Evolutionary conservation across 2,888 invertebrate genomes (phyloP).

Genomic region (Melieria crassipennis): DNA sequence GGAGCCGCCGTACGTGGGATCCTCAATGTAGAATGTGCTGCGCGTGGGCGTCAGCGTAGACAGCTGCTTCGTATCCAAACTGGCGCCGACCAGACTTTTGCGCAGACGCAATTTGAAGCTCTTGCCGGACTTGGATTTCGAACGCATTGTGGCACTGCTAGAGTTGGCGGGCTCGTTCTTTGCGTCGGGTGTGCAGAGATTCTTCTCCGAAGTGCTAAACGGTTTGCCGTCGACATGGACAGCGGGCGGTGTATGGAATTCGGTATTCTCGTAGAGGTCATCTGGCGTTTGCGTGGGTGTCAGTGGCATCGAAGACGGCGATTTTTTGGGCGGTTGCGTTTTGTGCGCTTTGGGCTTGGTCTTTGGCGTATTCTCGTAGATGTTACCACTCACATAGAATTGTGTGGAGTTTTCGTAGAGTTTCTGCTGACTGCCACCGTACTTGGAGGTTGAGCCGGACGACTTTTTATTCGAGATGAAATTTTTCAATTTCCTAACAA

Average conservation of each 20-base stretch:
- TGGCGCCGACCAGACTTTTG: conserved; percentile 66
- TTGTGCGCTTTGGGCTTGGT: conserved; percentile 38
- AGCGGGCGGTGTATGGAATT: conserved; percentile 51
- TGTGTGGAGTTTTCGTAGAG: conserved; percentile 61
- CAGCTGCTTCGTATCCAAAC: conserved; percentile 57
- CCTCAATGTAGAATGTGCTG: conserved; percentile 79
- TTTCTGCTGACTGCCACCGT: conserved; percentile 55
- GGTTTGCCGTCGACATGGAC: conserved; percentile 41
- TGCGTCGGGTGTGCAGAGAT: conserved; percentile 54
- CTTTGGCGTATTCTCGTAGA: conserved; percentile 47
- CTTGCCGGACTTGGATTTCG: conserved; percentile 67
- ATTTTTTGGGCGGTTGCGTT: conserved; percentile 38
- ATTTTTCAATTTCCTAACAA: conserved; percentile 75
- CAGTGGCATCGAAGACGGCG: conserved; percentile 17
- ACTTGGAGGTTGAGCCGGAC: conserved; percentile 49
- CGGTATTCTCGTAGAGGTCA: conserved; percentile 56
- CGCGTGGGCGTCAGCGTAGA: conserved; percentile 69
- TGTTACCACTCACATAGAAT: conserved; percentile 52
- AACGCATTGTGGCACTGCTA: conserved; percentile 50
- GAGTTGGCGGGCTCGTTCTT: conserved; percentile 35
- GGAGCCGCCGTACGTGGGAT: conserved; percentile 68
- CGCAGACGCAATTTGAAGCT: conserved; percentile 73
- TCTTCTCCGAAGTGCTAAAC: conserved; percentile 65
- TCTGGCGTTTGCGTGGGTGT: conserved; percentile 23
- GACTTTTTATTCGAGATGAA: conserved; percentile 68